Conservation (phyloP, 2,888 invertebrate genomes). For the Aelia acuminata region DNA sequence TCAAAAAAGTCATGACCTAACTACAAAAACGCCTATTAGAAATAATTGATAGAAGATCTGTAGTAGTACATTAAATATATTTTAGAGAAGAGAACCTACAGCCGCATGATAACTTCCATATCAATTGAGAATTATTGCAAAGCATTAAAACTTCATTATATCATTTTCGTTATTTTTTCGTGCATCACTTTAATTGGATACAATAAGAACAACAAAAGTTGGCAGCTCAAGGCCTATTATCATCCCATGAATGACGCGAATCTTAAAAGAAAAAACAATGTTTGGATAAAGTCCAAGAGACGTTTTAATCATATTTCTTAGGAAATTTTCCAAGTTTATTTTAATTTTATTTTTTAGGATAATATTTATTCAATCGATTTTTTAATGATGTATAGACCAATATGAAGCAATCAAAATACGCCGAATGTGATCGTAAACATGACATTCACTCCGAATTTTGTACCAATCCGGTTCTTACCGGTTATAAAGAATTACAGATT, state of each 20-base stretch:
- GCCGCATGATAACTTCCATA: no score
- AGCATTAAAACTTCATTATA: no score
- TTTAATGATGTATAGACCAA: background rate
- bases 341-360: no score
- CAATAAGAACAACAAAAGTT: background rate
- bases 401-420: background rate
- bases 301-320: background rate
- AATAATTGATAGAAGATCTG: no score
- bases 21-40: no score
- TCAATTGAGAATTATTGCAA: no score
- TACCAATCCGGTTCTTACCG: background rate
- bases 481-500: constrained; percentile 3
- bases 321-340: background rate
- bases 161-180: no score
- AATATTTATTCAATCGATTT: background rate
- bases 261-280: background rate
- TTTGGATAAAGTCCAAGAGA: background rate
- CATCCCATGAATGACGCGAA: background rate
- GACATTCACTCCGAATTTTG: background rate
- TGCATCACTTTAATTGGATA: no score
- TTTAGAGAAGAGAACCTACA: no score
- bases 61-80: no score
- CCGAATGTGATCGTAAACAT: background rate
- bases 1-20: no score
- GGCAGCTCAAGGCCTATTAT: background rate